Evolutionary conservation across 2,888 invertebrate species (phyloP), one percentile per base, ranked within the genome.

Genomic region (Phortica magna): DNA sequence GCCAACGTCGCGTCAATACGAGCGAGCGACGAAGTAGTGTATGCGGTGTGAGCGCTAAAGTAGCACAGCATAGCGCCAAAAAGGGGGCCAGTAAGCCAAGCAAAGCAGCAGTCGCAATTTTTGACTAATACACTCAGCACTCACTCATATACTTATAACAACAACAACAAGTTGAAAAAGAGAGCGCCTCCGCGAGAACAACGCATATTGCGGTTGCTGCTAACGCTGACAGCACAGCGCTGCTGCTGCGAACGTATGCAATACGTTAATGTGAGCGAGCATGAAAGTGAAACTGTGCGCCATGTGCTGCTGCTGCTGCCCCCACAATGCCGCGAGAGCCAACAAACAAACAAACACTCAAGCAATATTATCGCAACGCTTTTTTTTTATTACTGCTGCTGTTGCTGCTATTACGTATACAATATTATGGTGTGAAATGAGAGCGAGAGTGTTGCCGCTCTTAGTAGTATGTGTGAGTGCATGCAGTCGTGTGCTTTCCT

Each of bases 301-400:
- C 59, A 75, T 59, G 74, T 48, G 76, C 77, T 78, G 81, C 88
- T 88, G 85, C 88, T 88, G 88, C 84, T 83, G 80, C 79, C 59
- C 39, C 41, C 68, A 79, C 68, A 76, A 53, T 61, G 75, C 48
- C 17, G 64, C 59, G 53, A 64, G 80, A 76, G 77, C 80, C 78
- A 77, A 42, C 22, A 73, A 64, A 70, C 68, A 71, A 61, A 73
- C 31, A 73, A 55, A 76, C 75, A 76, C 53, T 19, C 10, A 9
- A n/a, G 19, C 68, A n/a, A n/a, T n/a, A n/a, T n/a, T n/a, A n/a
- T n/a, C n/a, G n/a, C n/a, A n/a, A n/a, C n/a, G n/a, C n/a, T n/a
- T n/a, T n/a, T n/a, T n/a, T n/a, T n/a, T n/a, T n/a, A n/a, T n/a
- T 31, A n/a, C 12, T 65, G 7, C 39, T 65, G 65, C 39, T 22